Evolutionary conservation across 2,113 vertebrate genomes (phyloP).

Genomic region (Nycticryphes semicollaris): DNA sequence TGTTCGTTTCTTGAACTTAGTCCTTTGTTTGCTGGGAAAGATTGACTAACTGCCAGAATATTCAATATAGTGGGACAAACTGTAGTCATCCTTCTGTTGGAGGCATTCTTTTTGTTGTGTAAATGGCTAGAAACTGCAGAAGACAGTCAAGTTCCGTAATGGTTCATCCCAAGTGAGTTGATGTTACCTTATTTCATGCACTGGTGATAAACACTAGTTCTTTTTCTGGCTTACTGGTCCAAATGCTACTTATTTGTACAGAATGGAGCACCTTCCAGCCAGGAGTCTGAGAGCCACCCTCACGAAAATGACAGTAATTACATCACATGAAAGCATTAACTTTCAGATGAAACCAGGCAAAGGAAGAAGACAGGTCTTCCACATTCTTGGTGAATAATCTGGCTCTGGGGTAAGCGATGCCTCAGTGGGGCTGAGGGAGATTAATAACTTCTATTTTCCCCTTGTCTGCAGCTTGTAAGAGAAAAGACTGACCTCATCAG

Average conservation of each 20-base stretch:
- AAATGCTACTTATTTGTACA: not conserved
- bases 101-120: not conserved
- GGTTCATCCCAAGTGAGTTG: not conserved
- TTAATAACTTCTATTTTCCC: not conserved
- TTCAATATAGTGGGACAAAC: not conserved
- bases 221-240: not conserved
- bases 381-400: not conserved
- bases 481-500: not conserved
- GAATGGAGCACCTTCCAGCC: not conserved
- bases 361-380: not conserved
- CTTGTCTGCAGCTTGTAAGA: not conserved
- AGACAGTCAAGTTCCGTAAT: not conserved
- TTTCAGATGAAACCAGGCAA: not conserved
- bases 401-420: not conserved
- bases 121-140: not conserved
- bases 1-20: not conserved
- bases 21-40: not conserved
- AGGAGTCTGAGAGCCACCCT: not conserved
- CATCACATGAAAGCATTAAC: not conserved
- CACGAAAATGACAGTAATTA: not conserved
- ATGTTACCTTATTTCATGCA: not conserved
- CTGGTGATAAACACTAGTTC: not conserved
- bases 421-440: not conserved
- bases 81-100: not conserved
- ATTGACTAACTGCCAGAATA: not conserved